Evolutionary conservation across 2,888 invertebrate genomes (phyloP), one percentile per base, ranked within the genome.

Genomic region (Sericinus montela): DNA sequence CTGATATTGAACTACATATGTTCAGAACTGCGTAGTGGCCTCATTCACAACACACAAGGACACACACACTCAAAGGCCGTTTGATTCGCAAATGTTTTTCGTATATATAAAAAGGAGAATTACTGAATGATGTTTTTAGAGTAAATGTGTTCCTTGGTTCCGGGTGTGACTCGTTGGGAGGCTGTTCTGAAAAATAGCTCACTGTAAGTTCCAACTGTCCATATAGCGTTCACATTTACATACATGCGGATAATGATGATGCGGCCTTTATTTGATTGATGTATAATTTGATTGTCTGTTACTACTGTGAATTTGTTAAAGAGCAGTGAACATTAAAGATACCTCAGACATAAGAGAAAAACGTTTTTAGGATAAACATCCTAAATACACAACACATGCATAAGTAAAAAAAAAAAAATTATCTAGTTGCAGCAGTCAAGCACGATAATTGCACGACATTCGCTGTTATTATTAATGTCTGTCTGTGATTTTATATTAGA

Each of bases 21-120:
- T 38, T 47, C 38, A 53, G 41, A 51, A 46, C 51, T 48, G 47
- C 55, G 48, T 34, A 35, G 48, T 41, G 47, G 45, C 41, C 53
- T 51, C 54, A 53, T 56, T 56, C 53, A 56, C 47, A 51, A 55
- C 58, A 54, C 58, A 61, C 72, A 67, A 75, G 74, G 75, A 73
- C 72, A 69, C 65, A 62, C 62, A 62, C 65, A 62, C 62, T 62
- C 59, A 69, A 67, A 72, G 75, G 68, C 57, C 66, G 62, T 58
- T 67, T n/a, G 79, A 79, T 80, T 78, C 76, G 78, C 69, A 63
- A 68, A 60, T 36, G 65, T 59, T 65, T n/a, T 63, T 65, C 65
- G 64, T 64, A 61, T 55, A 58, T 47, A 59, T 60, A 61, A 63
- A 63, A 63, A 67, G 60, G 57, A 63, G 72, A 75, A 77, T 76